phyloP scores from a whole-genome alignment of 2,797 vertebrate species.

The Psittacula echo region DNA sequence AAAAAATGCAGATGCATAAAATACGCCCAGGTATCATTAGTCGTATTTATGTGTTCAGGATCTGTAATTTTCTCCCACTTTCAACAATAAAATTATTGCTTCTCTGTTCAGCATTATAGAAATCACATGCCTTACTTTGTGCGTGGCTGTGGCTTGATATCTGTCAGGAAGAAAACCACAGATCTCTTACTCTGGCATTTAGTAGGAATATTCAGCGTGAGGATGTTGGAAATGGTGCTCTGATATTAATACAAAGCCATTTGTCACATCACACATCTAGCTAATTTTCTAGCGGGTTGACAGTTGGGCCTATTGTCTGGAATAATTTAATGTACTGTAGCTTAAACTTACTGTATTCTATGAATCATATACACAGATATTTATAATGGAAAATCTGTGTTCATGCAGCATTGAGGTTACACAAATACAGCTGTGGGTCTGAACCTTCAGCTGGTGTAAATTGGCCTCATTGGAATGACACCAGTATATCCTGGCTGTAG shows the following conservation, averaged over 20 bases:
- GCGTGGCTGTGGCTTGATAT: slow-evolving; percentile 1
- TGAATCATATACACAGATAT: slow-evolving; percentile 59
- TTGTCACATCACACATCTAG: neutral
- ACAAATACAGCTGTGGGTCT: slow-evolving; percentile 60
- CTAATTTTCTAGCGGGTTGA: slow-evolving; percentile 47
- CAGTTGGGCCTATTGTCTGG: slow-evolving; percentile 54
- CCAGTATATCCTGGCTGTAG: neutral
- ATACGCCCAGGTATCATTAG: neutral
- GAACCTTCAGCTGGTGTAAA: slow-evolving; percentile 56
- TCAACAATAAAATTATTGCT: neutral
- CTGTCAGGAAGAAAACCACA: neutral
- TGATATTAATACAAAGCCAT: slow-evolving; percentile 41
- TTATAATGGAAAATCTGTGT: slow-evolving; percentile 49
- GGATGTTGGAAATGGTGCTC: neutral
- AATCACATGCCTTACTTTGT: neutral
- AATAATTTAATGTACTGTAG: slow-evolving; percentile 38
- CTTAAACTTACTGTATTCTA: slow-evolving; percentile 31
- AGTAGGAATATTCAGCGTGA: neutral
- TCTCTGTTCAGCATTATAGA: neutral
- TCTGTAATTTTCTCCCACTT: slow-evolving; percentile 14
- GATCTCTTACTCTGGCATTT: slow-evolving; percentile 8
- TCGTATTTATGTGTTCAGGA: neutral
- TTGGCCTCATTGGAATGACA: neutral
- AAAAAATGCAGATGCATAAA: neutral
- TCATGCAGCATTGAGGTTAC: slow-evolving; percentile 8